These are phyloP conservation scores for Brachyhypopomus gauderio DNA, from an alignment of 2,113 vertebrate species.

Conservation along the genomic window DNA sequence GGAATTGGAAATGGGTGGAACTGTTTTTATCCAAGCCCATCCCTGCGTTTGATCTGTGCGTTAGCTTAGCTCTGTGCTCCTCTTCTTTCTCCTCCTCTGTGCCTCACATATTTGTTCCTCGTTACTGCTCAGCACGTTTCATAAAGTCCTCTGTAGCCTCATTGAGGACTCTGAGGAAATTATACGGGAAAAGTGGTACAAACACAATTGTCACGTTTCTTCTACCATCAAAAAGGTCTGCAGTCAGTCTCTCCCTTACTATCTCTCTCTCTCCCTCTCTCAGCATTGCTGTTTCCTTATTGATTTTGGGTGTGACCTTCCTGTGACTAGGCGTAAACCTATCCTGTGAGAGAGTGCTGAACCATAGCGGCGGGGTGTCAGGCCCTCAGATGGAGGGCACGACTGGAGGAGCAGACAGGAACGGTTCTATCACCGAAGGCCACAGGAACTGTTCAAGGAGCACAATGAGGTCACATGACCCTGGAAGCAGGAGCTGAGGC, in stretches of 20 bases:
- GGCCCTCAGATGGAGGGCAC: conserved; percentile 6
- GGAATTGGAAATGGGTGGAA: conserved; percentile 53
- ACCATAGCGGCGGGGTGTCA: conserved; percentile 46
- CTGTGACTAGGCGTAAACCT: conserved; percentile 75
- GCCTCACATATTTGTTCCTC: neutral
- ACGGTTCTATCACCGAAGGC: conserved; percentile 58
- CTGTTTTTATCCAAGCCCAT: conserved; percentile 60
- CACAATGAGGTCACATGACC: conserved; percentile 56
- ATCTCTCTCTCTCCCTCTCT: conserved; percentile 46
- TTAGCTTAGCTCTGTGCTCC: neutral
- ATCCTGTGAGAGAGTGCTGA: conserved; percentile 58
- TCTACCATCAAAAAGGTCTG: neutral
- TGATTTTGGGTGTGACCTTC: conserved; percentile 81
- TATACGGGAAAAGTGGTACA: conserved; percentile 16
- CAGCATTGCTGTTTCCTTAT: conserved; percentile 73
- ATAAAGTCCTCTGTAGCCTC: conserved; percentile 14
- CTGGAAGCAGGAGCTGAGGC: conserved; percentile 32
- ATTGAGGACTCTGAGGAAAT: conserved; percentile 7
- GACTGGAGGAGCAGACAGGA: conserved; percentile 21
- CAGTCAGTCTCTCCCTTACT: neutral
- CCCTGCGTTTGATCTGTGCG: conserved; percentile 58
- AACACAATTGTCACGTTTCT: neutral
- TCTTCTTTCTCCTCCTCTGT: neutral
- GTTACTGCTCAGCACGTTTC: neutral
- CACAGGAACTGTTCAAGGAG: conserved; percentile 56